Evolutionary conservation across 2,888 invertebrate species (phyloP), one percentile per base, ranked within the genome.

Genomic region (Drepana falcataria): DNA sequence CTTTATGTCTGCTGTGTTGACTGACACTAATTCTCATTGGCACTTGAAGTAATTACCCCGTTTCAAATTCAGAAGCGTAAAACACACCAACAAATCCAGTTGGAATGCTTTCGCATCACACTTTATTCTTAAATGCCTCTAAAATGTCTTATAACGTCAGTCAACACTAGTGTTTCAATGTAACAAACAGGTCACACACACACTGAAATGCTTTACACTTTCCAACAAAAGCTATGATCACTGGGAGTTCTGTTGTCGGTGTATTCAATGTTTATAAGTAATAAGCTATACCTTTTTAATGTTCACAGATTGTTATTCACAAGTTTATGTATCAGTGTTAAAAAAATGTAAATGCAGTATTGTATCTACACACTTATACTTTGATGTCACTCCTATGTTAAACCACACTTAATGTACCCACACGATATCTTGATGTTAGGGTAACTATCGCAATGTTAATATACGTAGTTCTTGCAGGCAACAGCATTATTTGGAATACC

Each of bases 1-100:
- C 69, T 75, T 78, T 73, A 71, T 73, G 55, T 66, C 68, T 79
- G 78, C 80, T 66, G 90, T 89, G 86, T 88, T 88, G 87, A 86
- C 87, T 88, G 90, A 88, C 85, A 73, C 66, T 60, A 64, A 64
- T 69, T 59, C 35, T 35, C 52, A 55, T 21, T 59, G 56, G 58
- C 56, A 54, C 35, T 49, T 54, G 44, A 49, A 52, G 5, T 47
- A 48, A 51, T 52, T 47, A 47, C 48, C 57, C 52, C 44, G 52
- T 56, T 48, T 51, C 51, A 57, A 57, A 58, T 35, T 59, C 44
- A 44, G 56, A 62, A 68, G 59, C 53, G 67, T 64, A 54, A 73
- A 72, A 74, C 67, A 71, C 59, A 55, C 68, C 70, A 71, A 72
- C 68, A 53, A 44, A 34, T 3, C 35, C 21, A 58, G 70, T 72